Evolutionary conservation across 2,888 invertebrate species (phyloP), one percentile per base, ranked within the genome.

Genomic region (Meganola albula): DNA sequence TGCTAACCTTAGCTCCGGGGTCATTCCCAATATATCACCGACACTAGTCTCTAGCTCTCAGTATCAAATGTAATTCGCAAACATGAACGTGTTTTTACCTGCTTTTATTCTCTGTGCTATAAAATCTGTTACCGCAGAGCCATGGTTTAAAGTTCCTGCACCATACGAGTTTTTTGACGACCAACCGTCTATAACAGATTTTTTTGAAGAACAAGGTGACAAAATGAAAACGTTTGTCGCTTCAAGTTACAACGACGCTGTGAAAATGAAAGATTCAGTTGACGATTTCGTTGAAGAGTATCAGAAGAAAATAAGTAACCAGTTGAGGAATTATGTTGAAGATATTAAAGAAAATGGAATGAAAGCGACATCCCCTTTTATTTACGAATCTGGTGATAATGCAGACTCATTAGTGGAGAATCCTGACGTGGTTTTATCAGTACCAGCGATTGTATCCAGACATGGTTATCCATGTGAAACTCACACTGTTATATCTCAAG

Each of bases 401-500:
- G 40, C 46, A 1, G 44, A 31, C 4, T 65, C 70, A 1, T 41
- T 42, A 1, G 27, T 74, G 21, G 61, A 65, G 1, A 71, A 75
- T 27, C 77, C 84, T 2, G 84, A 86, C 11, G 45, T 65, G 2
- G 39, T 51, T 10, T 46, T 86, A 9, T 57, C 76, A 12, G 82
- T 83, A 2, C 79, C 84, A 2, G 70, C 75, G 2, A 72, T 80
- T 6, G 65, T 83, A 2, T 48, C 58, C 9, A 67, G 87, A 24
- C 86, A 90, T 40, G 92, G 91, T 21, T 95, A 93, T 66, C 77
- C 85, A 0, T 89, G 90, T 12, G 93, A 95, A 73, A 88, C 90
- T 1, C 93, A 94, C 55, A 79, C 86, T 1, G 87, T 93, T 0
- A 68, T 87, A 36, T 96, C 96, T 22, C 93, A 96, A 76, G 96